A percentile compares a stretch with the other conserved stretches of the same genome.
phyloP scores from a whole-genome alignment of 2,888 invertebrate species.

The Caenorhabditis afra region DNA sequence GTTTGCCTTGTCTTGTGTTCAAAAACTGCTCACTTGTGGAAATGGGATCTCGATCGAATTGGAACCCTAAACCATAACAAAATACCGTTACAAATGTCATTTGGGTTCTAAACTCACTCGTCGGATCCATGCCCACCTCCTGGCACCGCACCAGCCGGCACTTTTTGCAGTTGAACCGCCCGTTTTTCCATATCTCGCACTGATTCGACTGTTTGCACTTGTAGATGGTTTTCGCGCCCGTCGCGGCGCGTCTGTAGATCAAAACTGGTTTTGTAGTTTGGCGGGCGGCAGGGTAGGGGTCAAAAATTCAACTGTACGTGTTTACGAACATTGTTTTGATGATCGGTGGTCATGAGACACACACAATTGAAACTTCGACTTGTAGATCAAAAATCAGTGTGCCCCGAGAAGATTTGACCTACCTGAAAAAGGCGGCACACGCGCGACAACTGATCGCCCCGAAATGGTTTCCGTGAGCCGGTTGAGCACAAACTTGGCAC shows the following conservation, averaged over 20 bases:
- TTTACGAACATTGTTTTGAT: too few species aligned
- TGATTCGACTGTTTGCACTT: slow-evolving; percentile 41
- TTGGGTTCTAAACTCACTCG: slow-evolving; percentile 31
- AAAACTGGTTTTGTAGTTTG: too few species aligned
- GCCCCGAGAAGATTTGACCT: too few species aligned
- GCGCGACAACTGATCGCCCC: slow-evolving; percentile 57
- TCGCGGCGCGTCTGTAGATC: slow-evolving; percentile 26
- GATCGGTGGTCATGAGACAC: not conserved
- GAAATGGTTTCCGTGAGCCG: slow-evolving; percentile 57
- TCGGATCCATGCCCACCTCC: slow-evolving; percentile 59
- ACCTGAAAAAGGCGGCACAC: slow-evolving; percentile 62
- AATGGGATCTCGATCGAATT: slow-evolving; percentile 49
- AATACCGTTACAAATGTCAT: too few species aligned
- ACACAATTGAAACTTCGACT: not conserved
- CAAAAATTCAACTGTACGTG: too few species aligned
- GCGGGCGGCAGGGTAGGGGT: too few species aligned
- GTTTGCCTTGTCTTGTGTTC: slow-evolving; percentile 1
- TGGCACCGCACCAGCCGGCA: slow-evolving; percentile 58
- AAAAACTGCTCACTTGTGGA: slow-evolving; percentile 15
- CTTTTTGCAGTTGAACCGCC: slow-evolving; percentile 50
- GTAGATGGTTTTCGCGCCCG: slow-evolving; percentile 33
- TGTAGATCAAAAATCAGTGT: not conserved
- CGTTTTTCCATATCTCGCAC: slow-evolving; percentile 54
- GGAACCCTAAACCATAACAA: slow-evolving; percentile 24
- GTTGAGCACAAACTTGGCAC: slow-evolving; percentile 52